Percentiles rank a stretch among this genome's conserved stretches.
Evolutionary conservation across 2,113 vertebrate species (phyloP).

Genomic region (Dolichallabes microphthalmus): DNA sequence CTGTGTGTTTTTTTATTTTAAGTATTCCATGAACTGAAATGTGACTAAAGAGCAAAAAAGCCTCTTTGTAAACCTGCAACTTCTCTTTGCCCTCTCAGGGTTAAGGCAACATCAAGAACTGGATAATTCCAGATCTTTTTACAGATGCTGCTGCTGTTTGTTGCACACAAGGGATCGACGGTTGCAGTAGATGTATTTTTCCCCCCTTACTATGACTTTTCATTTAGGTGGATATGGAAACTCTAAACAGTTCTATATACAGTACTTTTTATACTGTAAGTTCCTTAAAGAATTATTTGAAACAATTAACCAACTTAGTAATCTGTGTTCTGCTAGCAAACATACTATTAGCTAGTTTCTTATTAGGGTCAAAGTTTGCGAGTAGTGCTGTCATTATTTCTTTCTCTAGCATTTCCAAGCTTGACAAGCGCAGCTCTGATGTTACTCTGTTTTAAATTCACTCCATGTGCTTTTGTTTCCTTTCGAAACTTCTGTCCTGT

Average conservation of each 20-base stretch:
- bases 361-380: background rate
- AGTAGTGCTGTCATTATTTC: background rate
- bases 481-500: background rate
- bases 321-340: background rate
- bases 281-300: background rate
- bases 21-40: constrained; percentile 44
- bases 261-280: background rate
- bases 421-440: background rate
- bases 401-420: no score
- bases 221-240: background rate
- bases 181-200: background rate
- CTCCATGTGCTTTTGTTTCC: background rate
- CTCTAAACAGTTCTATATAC: background rate
- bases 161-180: no score
- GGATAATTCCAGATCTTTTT: constrained; percentile 63
- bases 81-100: constrained; percentile 45
- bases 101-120: constrained; percentile 61
- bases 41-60: constrained; percentile 46
- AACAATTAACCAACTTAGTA: background rate
- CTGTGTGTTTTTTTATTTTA: constrained; percentile 17
- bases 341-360: background rate
- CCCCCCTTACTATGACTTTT: background rate
- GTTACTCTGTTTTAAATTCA: background rate
- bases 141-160: constrained; percentile 21
- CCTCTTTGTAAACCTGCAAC: constrained; percentile 45